Evolutionary conservation across 2,888 invertebrate genomes (phyloP).

Genomic region (Notodonta dromedarius): DNA sequence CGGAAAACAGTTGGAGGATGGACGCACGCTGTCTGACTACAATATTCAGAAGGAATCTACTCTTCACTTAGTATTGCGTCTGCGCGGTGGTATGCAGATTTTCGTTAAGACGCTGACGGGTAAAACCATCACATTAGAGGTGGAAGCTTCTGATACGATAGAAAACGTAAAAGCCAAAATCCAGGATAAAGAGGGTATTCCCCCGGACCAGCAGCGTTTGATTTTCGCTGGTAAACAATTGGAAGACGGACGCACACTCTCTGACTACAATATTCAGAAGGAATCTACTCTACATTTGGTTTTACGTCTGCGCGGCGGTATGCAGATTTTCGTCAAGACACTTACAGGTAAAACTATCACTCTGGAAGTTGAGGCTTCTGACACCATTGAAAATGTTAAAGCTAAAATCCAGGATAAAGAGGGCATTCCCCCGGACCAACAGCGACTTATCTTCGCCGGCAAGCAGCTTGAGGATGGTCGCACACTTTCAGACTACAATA

Average conservation of each 20-base stretch:
- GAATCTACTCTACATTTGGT: conserved; percentile 30
- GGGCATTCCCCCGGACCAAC: conserved; percentile 36
- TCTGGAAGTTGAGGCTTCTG: conserved; percentile 24
- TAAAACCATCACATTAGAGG: conserved; percentile 29
- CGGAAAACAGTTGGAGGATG: conserved; percentile 34
- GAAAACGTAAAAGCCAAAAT: conserved; percentile 37
- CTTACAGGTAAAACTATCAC: conserved; percentile 33
- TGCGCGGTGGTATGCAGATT: conserved; percentile 38
- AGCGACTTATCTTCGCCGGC: conserved; percentile 33
- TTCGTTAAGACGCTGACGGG: conserved; percentile 33
- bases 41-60: conserved; percentile 36
- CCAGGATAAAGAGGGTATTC: conserved; percentile 36
- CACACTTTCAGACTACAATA: conserved; percentile 27
- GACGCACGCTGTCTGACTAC: conserved; percentile 22
- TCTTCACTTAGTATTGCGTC: conserved; percentile 22
- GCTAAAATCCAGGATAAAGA: conserved; percentile 37
- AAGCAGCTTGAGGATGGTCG: conserved; percentile 33
- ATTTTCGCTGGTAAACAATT: conserved; percentile 36
- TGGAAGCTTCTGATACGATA: conserved; percentile 32
- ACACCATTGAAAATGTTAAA: conserved; percentile 35
- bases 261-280: conserved; percentile 33
- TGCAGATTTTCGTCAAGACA: conserved; percentile 36
- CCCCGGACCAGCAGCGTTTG: conserved; percentile 33
- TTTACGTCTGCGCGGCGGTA: conserved; percentile 28
- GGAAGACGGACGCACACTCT: conserved; percentile 28